Conservation (phyloP, 2,113 vertebrate species). For the Oophaga pumilio region DNA sequence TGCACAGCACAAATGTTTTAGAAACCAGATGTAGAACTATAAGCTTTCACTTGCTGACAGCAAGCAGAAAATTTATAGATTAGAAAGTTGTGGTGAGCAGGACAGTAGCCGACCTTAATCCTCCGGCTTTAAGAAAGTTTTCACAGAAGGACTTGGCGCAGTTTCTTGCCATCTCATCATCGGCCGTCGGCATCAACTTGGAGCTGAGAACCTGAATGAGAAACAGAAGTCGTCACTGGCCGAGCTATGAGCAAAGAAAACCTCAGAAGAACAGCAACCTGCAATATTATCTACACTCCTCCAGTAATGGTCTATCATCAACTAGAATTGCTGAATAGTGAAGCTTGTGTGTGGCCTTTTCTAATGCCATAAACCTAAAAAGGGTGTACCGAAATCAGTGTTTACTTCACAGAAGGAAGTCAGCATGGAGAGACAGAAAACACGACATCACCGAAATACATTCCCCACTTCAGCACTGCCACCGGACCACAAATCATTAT, state of each 20-base stretch:
- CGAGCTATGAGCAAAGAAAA: background rate
- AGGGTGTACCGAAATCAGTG: no score
- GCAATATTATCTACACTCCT: background rate
- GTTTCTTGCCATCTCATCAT: conserved; percentile 98
- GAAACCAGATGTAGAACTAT: no score
- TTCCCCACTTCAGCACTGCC: no score
- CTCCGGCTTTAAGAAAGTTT: conserved; percentile 97
- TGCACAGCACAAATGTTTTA: no score
- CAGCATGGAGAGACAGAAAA: no score
- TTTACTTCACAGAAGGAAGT: no score
- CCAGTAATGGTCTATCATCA: background rate
- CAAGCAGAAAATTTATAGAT: background rate
- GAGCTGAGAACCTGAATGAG: conserved; percentile 91
- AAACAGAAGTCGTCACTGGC: background rate
- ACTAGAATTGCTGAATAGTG: background rate
- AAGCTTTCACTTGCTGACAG: no score
- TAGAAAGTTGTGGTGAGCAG: background rate
- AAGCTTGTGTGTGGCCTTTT: no score
- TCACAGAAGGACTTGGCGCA: conserved; percentile 99
- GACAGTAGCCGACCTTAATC: conserved; percentile 82
- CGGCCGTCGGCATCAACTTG: conserved; percentile 97
- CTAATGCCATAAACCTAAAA: no score
- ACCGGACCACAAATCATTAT: no score
- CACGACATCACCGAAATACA: no score
- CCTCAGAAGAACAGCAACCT: no score